phyloP scores from a whole-genome alignment of 1,140 invertebrate genomes.

The Lanistes nyassanus region DNA sequence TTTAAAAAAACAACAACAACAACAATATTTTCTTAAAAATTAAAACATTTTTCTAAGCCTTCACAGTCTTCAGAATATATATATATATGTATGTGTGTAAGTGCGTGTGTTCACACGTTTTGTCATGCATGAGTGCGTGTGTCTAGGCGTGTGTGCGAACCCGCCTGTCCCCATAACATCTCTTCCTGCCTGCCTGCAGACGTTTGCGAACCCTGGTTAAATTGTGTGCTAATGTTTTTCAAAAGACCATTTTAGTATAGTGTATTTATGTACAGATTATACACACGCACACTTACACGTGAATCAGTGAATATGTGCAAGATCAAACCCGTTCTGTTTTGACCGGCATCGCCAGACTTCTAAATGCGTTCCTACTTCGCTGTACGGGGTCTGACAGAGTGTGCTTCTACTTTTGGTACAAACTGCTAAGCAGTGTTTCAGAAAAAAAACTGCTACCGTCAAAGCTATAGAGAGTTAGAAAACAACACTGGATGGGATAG shows the following conservation, averaged over 20 bases:
- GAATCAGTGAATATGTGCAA: background rate
- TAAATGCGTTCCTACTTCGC: background rate
- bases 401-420: background rate
- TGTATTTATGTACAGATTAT: background rate
- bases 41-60: background rate
- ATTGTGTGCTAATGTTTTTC: too few relatives aligned
- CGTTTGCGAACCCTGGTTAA: too few relatives aligned
- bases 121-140: background rate
- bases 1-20: background rate
- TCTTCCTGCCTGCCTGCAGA: background rate
- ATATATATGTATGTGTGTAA: background rate
- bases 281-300: background rate
- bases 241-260: background rate
- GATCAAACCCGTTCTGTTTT: background rate
- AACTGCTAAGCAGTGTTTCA: background rate
- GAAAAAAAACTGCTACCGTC: background rate
- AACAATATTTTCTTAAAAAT: background rate
- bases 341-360: background rate
- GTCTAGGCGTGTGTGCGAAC: background rate
- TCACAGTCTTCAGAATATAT: background rate
- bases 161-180: background rate
- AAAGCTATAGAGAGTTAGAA: too few relatives aligned
- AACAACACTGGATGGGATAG: too few relatives aligned
- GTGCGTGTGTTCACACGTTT: background rate
- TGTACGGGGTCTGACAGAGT: too few relatives aligned